Evolutionary conservation across 2,888 invertebrate species (phyloP).

Genomic region (Lithodes maja): DNA sequence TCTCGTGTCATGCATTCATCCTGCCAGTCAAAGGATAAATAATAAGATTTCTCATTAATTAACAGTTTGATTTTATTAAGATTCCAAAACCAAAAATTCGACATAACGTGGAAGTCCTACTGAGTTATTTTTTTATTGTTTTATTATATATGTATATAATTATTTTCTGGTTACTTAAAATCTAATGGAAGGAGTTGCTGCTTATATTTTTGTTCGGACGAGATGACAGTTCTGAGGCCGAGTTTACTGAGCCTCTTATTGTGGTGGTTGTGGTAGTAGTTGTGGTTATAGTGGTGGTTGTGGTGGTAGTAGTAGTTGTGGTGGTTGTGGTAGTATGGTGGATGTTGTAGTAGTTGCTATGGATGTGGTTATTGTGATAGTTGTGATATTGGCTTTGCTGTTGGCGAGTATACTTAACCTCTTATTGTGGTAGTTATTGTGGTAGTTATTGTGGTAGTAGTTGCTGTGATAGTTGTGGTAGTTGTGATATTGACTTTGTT

Average conservation of each 20-base stretch:
- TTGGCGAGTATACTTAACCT: too few species aligned
- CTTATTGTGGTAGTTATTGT: background rate
- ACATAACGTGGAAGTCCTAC: constrained; percentile 13
- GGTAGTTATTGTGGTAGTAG: background rate
- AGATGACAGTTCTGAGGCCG: background rate
- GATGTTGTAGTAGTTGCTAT: too few species aligned
- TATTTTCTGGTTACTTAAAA: background rate
- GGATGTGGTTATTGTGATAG: background rate
- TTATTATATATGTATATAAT: background rate
- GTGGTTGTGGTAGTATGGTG: background rate
- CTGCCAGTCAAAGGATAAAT: background rate
- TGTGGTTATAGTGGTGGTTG: background rate
- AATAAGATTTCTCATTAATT: background rate
- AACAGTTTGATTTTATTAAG: constrained; percentile 17
- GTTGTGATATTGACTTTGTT: background rate
- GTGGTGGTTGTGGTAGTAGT: background rate
- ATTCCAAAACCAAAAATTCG: background rate
- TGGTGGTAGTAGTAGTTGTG: background rate
- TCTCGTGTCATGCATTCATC: too few species aligned
- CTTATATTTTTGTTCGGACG: constrained; percentile 5
- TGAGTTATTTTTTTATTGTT: background rate
- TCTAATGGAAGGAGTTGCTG: constrained; percentile 13
- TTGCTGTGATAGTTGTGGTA: background rate
- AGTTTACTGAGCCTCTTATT: background rate
- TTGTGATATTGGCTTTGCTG: background rate